Evolutionary conservation across 2,888 invertebrate genomes (phyloP), one percentile per base, ranked within the genome.

Genomic region (Pantelozetes paolii): DNA sequence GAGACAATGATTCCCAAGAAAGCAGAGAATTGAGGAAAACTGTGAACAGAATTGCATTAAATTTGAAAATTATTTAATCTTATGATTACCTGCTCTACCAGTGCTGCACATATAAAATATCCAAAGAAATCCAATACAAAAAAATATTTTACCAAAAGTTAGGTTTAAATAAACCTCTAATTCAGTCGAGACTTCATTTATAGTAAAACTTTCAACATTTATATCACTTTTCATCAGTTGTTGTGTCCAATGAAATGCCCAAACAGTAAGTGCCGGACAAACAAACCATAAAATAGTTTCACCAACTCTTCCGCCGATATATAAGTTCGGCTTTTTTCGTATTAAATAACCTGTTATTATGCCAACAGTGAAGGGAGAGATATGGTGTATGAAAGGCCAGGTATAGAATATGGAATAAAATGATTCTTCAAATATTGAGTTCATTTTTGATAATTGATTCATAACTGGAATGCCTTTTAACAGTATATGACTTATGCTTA

Each of bases 331-430:
- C 54, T 70, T 42, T 20, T 74, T 57, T 15, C 32, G 5, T 26
- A 75, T 74, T n/a, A 75, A 40, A 45, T 62, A 71, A 5, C 74
- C 75, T 8, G 48, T 48, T 2, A 75, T 42, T 15, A 71, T 71
- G 23, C 75, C 75, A 2, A 50, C 26, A 40, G 48, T 20, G 48
- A 64, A 75, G 26, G 75, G 71, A 13, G 74, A 32, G n/a, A 75
- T 48, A 28, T 75, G 75, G n/a, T 74, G 74, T 42, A 69, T 67
- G 64, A 70, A 67, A 36, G 73, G 73, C 73, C 73, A 73, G 45
- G 73, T 73, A 59, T 73, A 73, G 32, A 62, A 73, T 32, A 73
- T 73, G n/a, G 73, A 62, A n/a, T 73, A 73, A 67, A 73, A 62
- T 15, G 73, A 67, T 67, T 73, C 73, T 40, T 73, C 62, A 15